Percentiles rank a stretch among this genome's conserved stretches.
Evolutionary conservation across 2,113 vertebrate genomes (phyloP).

Genomic region (Sminthopsis crassicaudata): DNA sequence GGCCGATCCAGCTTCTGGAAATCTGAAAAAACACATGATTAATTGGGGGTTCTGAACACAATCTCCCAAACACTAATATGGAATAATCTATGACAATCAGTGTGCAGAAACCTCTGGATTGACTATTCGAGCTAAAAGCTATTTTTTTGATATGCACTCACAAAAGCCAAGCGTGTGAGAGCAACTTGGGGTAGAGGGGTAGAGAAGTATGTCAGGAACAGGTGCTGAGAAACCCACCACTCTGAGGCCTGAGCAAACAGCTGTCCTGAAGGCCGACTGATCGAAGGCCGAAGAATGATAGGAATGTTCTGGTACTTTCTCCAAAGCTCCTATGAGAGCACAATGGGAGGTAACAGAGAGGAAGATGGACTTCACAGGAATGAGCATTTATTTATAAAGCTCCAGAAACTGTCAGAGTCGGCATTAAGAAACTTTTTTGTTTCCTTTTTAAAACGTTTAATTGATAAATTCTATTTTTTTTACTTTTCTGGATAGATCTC

Average conservation of each 20-base stretch:
- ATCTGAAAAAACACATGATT: neutral
- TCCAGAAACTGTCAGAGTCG: neutral
- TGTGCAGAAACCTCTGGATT: neutral
- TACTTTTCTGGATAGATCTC: neutral
- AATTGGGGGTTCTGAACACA: too few relatives aligned
- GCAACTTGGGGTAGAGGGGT: neutral
- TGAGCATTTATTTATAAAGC: neutral
- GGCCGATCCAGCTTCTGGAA: neutral
- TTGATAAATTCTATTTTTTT: neutral
- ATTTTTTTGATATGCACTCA: neutral
- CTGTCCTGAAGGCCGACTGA: neutral
- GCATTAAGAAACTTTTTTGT: neutral
- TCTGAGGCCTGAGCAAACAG: neutral
- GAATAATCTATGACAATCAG: neutral
- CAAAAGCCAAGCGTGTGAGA: neutral
- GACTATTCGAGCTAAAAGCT: neutral
- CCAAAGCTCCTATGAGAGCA: conserved; percentile 1
- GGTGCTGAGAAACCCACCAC: neutral
- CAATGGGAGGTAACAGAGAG: neutral
- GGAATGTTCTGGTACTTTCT: conserved; percentile 5
- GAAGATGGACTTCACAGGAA: neutral
- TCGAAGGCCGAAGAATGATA: neutral
- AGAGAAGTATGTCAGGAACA: neutral
- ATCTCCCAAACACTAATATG: neutral
- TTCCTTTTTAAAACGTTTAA: neutral